phyloP scores from a whole-genome alignment of 2,888 invertebrate genomes.

The Stratiomys singularior region DNA sequence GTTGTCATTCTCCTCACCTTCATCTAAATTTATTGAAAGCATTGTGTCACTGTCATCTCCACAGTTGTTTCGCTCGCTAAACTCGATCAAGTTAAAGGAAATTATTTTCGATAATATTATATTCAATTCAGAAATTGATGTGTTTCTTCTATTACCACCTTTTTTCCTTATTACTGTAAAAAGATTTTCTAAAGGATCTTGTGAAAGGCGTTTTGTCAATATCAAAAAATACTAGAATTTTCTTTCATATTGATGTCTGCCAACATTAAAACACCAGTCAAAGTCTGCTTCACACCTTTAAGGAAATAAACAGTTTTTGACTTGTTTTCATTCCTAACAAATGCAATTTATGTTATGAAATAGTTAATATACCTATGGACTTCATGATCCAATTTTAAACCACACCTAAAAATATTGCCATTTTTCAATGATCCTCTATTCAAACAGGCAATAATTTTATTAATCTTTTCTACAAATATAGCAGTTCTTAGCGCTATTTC shows the following conservation, averaged over 20 bases:
- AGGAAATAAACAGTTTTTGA: slow-evolving; percentile 3
- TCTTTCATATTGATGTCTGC: neutral
- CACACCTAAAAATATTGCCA: slow-evolving; percentile 34
- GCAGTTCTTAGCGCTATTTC: slow-evolving; percentile 40
- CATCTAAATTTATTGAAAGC: too few relatives aligned
- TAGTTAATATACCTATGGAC: neutral
- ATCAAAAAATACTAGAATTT: neutral
- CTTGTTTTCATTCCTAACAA: neutral
- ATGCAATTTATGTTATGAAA: neutral
- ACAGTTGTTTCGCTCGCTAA: too few relatives aligned
- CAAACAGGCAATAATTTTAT: slow-evolving; percentile 45
- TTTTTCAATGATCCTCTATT: slow-evolving; percentile 41
- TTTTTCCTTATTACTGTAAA: neutral
- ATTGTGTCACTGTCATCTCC: too few relatives aligned
- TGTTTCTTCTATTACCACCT: slow-evolving; percentile 18
- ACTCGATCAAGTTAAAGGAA: too few relatives aligned
- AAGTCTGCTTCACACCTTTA: neutral
- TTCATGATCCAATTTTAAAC: slow-evolving; percentile 26
- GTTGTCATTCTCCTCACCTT: too few relatives aligned
- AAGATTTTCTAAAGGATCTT: slow-evolving; percentile 10
- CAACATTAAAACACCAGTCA: slow-evolving; percentile 1
- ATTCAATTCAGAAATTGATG: neutral
- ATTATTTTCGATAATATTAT: too few relatives aligned
- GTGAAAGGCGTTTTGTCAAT: neutral
- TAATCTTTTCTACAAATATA: slow-evolving; percentile 38